Evolutionary conservation across 1,140 invertebrate species (phyloP).

Genomic region (Drosophila hydei): DNA sequence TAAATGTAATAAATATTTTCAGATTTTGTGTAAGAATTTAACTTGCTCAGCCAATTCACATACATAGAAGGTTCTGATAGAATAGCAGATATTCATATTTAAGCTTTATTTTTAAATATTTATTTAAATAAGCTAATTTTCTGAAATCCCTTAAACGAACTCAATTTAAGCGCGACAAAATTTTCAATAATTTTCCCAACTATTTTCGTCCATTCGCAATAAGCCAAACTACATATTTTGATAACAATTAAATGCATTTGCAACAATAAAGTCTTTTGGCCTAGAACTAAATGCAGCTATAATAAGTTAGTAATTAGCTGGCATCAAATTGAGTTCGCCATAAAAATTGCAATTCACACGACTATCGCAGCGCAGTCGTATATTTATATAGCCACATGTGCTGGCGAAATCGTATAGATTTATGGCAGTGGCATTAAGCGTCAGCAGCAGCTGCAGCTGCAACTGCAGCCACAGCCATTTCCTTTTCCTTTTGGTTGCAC

Average conservation of each 20-base stretch:
- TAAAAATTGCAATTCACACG: constrained; percentile 60
- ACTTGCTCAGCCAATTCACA: too few relatives aligned
- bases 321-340: constrained; percentile 71
- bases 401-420: constrained; percentile 72
- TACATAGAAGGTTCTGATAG: too few relatives aligned
- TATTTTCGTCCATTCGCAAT: too few relatives aligned
- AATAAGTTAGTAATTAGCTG: constrained; percentile 67
- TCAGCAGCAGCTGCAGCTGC: constrained; percentile 51
- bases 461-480: constrained; percentile 39
- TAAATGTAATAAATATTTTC: not conserved
- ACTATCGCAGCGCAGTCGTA: constrained; percentile 64
- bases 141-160: too few relatives aligned
- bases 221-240: too few relatives aligned
- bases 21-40: not conserved
- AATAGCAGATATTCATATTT: too few relatives aligned
- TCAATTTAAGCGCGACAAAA: too few relatives aligned
- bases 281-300: constrained; percentile 58
- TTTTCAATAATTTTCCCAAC: too few relatives aligned
- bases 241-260: not conserved
- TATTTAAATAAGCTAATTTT: too few relatives aligned
- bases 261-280: not conserved
- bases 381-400: constrained; percentile 66
- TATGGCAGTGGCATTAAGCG: constrained; percentile 59
- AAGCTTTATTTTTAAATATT: too few relatives aligned
- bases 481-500: constrained; percentile 31